Percentiles rank a stretch among this genome's conserved stretches.
Conservation (phyloP, 2,797 vertebrate species). For the Merluccius polli region DNA sequence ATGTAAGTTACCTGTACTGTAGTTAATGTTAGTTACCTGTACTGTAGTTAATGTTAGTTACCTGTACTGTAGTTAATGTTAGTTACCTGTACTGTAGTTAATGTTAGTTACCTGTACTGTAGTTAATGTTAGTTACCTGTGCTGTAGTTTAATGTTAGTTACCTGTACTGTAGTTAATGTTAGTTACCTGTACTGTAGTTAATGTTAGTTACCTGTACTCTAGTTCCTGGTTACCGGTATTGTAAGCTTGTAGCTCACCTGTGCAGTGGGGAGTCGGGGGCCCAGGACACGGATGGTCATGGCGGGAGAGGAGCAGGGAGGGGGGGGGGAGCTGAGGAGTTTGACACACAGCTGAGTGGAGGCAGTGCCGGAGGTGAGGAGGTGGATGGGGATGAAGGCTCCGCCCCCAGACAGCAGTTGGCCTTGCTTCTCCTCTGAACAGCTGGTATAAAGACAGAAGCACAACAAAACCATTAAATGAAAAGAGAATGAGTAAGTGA, state of each 20-base stretch:
- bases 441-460: not conserved
- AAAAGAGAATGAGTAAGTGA: not conserved
- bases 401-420: conserved; percentile 1
- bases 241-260: conserved; percentile 27
- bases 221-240: not conserved
- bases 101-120: too few relatives aligned
- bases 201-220: too few relatives aligned
- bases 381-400: conserved; percentile 54
- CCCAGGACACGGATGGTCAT: conserved; percentile 52
- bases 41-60: too few relatives aligned
- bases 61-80: too few relatives aligned
- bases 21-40: too few relatives aligned
- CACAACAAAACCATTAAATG: not conserved
- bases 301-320: conserved; percentile 27
- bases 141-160: too few relatives aligned
- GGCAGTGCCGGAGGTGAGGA: conserved; percentile 14
- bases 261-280: not conserved
- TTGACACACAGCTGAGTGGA: conserved; percentile 48
- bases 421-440: not conserved
- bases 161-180: too few relatives aligned
- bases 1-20: too few relatives aligned
- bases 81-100: too few relatives aligned
- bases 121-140: too few relatives aligned
- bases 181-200: too few relatives aligned
- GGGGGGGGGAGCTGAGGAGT: conserved; percentile 22